Evolutionary conservation across 2,888 invertebrate genomes (phyloP).

Genomic region (Aplocera efformata): DNA sequence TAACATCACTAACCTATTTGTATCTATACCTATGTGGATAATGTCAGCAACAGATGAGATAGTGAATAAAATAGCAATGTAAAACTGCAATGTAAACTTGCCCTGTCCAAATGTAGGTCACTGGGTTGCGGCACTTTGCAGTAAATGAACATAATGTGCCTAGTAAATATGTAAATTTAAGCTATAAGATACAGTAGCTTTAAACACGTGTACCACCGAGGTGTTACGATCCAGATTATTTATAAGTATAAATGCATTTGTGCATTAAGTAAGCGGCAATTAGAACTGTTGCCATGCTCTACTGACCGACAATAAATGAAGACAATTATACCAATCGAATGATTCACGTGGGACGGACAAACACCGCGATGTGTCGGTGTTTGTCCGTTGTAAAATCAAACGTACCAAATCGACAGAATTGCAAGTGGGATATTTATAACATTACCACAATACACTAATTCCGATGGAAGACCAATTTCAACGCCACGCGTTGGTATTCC

Average conservation of each 20-base stretch:
- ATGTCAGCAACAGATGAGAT: too few species aligned
- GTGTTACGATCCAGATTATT: too few species aligned
- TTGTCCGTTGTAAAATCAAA: too few species aligned
- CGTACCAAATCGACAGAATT: conserved; percentile 10
- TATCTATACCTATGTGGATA: too few species aligned
- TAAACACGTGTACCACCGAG: background rate
- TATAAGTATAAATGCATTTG: conserved; percentile 7
- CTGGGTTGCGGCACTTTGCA: conserved; percentile 32
- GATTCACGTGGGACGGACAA: conserved; percentile 29
- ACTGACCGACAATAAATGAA: conserved; percentile 19
- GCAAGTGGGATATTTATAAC: conserved; percentile 34
- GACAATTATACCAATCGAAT: conserved; percentile 21
- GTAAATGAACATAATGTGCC: conserved; percentile 12
- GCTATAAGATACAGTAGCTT: background rate
- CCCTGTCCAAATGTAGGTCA: conserved; percentile 42
- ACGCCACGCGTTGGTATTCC: conserved; percentile 13
- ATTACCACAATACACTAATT: conserved; percentile 35
- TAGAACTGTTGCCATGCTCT: conserved; percentile 18
- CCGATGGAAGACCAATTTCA: conserved; percentile 15
- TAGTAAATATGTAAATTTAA: background rate
- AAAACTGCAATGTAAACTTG: conserved; percentile 20
- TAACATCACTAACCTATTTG: too few species aligned
- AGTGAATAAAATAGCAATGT: background rate
- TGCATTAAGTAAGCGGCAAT: conserved; percentile 2
- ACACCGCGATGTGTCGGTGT: conserved; percentile 23